A percentile compares a stretch with the other conserved stretches of the same genome.
These are phyloP conservation scores for Digitonthophagus gazella DNA, from an alignment of 2,888 invertebrate species.

Conservation along the genomic window DNA sequence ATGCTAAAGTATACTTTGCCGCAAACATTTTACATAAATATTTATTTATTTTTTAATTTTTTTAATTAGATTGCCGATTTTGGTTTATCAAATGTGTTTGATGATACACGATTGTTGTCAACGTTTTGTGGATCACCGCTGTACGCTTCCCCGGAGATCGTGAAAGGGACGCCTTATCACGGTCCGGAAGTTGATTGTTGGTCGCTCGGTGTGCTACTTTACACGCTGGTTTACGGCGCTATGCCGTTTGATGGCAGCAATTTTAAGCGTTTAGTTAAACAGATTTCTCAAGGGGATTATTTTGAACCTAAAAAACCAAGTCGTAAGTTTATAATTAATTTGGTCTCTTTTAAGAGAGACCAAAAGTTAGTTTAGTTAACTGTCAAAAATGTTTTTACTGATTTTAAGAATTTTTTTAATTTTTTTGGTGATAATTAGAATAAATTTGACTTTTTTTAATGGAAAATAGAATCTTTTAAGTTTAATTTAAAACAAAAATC, in stretches of 20 bases:
- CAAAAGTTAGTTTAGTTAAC: too few relatives aligned
- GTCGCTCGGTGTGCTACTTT: slow-evolving; percentile 95
- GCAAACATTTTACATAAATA: not conserved
- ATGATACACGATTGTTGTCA: slow-evolving; percentile 77
- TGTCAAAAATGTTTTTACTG: too few relatives aligned
- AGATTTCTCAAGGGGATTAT: slow-evolving; percentile 96
- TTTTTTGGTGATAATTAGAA: too few relatives aligned
- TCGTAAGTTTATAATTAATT: slow-evolving; percentile 66
- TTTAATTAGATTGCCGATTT: slow-evolving; percentile 90
- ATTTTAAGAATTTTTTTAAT: too few relatives aligned
- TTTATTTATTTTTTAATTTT: not conserved
- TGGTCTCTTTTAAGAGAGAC: too few relatives aligned
- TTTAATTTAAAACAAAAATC: too few relatives aligned
- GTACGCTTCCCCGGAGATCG: slow-evolving; percentile 97
- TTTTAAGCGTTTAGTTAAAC: slow-evolving; percentile 93
- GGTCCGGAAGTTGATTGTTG: slow-evolving; percentile 95
- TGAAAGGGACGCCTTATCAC: slow-evolving; percentile 93
- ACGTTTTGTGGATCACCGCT: slow-evolving; percentile 97
- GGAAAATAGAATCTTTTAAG: too few relatives aligned
- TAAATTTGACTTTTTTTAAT: too few relatives aligned
- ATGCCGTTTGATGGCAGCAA: slow-evolving; percentile 99
- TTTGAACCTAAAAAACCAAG: slow-evolving; percentile 95
- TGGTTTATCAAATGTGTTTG: slow-evolving; percentile 96
- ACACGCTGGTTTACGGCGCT: slow-evolving; percentile 97
- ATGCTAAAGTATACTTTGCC: slow-evolving; percentile 74